Base-by-base conservation (phyloP, 1,140 invertebrate genomes). In the Thaumatotibia leucotreta region DNA sequence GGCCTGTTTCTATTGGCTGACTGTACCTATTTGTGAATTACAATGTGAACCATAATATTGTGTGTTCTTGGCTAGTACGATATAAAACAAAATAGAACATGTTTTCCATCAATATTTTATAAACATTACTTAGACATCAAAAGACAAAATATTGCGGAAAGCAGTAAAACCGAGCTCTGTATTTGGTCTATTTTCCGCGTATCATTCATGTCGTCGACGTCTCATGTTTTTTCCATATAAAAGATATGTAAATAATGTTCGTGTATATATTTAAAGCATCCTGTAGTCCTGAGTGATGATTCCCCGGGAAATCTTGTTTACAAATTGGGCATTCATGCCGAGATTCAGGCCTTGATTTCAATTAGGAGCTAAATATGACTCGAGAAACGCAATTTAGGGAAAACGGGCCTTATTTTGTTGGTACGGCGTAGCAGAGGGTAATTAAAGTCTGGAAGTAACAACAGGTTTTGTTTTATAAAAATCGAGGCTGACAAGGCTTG, bases 261-360 rank as follows among this genome's bases (percentile, higher is more conserved):
- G 6, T 24, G n/a, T 27, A 4, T 58, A 58, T 8, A 27, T 58
- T 29, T 9, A 27, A 54, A 23, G 50, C 50, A 24, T 11, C 52
- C 22, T 11, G 52, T n/a, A 24, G 52, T 9, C 24, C 1, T 24
- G 11, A 58, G n/a, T n/a, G 52, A 58, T 31, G 52, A 58, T 27
- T 11, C 27, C 14, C 14, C 9, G 6, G 52, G 52, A 14, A 58
- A 58, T 58, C 24, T 17, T 27, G 27, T 58, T 27, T 24, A 14
- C 52, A 31, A 58, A 58, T 58, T 58, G n/a, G 24, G 23, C 52
- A 58, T 58, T 58, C 52, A 58, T 58, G 4, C 52, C 52, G 23
- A 58, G 24, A 17, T 24, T 27, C 24, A 31, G 3, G 22, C 11
- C 24, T 31, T 58, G 24, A 29, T 58, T 31, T 58, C 52, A 58